Conservation (phyloP, 2,888 invertebrate species). For the Drosophila mettleri region DNA sequence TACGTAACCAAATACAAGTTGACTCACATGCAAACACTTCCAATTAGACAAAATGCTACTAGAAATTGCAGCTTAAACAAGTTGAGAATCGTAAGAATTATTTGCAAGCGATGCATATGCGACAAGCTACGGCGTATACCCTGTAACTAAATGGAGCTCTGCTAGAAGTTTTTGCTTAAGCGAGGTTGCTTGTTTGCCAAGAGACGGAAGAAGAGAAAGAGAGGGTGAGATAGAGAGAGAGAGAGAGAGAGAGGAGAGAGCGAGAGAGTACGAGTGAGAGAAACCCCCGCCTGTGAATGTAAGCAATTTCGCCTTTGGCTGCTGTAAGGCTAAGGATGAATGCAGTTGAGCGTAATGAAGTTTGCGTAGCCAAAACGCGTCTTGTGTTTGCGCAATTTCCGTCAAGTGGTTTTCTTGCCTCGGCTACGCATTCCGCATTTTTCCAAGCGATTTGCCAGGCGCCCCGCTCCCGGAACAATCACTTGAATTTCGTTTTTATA, state of each 20-base stretch:
- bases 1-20: too few relatives aligned
- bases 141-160: neutral
- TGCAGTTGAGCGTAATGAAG: slow-evolving; percentile 40
- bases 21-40: too few relatives aligned
- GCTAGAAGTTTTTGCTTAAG: neutral
- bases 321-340: slow-evolving; percentile 23
- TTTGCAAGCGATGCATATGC: neutral
- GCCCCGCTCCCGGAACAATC: neutral
- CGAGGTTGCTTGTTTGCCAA: neutral
- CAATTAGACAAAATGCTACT: too few relatives aligned
- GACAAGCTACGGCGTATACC: neutral
- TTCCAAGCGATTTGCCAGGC: slow-evolving; percentile 46
- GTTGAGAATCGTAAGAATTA: neutral
- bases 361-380: slow-evolving; percentile 15
- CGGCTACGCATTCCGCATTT: slow-evolving; percentile 16
- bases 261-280: neutral
- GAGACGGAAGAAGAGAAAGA: neutral
- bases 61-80: neutral
- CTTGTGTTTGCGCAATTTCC: slow-evolving; percentile 44
- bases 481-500: neutral
- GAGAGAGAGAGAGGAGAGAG: neutral
- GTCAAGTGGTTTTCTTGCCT: slow-evolving; percentile 56
- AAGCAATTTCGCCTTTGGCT: slow-evolving; percentile 4
- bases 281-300: neutral
- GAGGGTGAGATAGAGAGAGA: neutral